These are phyloP conservation scores for Campaea margaritaria DNA, from an alignment of 2,888 invertebrate species.

Conservation along the genomic window DNA sequence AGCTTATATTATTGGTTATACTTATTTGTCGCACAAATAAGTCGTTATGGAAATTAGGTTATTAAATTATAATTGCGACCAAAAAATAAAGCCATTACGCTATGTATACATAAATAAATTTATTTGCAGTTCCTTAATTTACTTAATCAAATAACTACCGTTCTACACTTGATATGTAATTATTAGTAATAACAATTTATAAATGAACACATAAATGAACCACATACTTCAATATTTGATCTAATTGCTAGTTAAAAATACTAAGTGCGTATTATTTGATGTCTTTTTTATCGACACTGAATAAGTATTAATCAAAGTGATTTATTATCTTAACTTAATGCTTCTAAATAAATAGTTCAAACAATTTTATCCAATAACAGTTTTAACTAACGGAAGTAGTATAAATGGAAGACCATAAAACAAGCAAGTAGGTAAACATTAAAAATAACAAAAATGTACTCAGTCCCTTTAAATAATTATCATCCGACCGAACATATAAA, in stretches of 20 bases:
- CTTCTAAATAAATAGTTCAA: slow-evolving; percentile 6
- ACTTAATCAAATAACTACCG: slow-evolving; percentile 39
- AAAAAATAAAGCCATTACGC: slow-evolving; percentile 55
- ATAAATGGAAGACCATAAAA: slow-evolving; percentile 19
- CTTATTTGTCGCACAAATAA: slow-evolving; percentile 10
- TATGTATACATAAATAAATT: slow-evolving; percentile 51
- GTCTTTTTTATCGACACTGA: slow-evolving; percentile 14
- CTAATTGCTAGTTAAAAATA: slow-evolving; percentile 22
- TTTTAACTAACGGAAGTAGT: slow-evolving; percentile 18
- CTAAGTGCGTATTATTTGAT: slow-evolving; percentile 26
- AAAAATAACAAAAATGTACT: background rate
- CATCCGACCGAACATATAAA: background rate
- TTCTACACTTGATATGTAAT: slow-evolving; percentile 39
- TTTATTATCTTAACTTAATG: slow-evolving; percentile 10
- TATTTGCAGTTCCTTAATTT: slow-evolving; percentile 47
- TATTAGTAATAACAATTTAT: slow-evolving; percentile 40
- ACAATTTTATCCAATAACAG: slow-evolving; percentile 1
- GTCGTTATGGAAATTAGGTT: slow-evolving; percentile 34
- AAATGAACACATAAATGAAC: slow-evolving; percentile 33
- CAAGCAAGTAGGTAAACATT: background rate
- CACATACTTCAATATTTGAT: slow-evolving; percentile 28
- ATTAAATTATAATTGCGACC: slow-evolving; percentile 24
- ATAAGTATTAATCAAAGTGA: slow-evolving; percentile 17
- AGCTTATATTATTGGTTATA: slow-evolving; percentile 5
- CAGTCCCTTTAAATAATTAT: background rate